Base-by-base conservation (phyloP, 2,113 vertebrate species). In the Ondatra zibethicus region DNA sequence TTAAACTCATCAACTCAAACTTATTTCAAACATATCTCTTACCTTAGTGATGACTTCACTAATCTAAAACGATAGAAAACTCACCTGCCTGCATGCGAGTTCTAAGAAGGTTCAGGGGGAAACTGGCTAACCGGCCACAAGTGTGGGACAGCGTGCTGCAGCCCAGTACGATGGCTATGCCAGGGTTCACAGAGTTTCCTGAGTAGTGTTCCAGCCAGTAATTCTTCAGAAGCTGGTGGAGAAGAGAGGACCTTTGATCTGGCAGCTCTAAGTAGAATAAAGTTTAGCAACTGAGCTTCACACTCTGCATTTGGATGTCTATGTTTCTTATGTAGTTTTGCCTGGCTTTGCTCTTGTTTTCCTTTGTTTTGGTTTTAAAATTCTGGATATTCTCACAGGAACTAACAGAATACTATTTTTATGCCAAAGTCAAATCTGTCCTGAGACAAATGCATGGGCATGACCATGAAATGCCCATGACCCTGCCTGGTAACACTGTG, bases 1-100 rank as follows among this genome's bases (percentile, higher is more conserved):
- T 82, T 50, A 19, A 86, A 93, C 90, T 78, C 12, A 75, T 66
- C 58, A 92, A 77, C 66, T 72, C 80, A 87, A 55, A 72, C n/a
- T 93, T 63, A 95, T 76, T 91, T 85, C 89, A 95, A 94, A 70
- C 23, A 93, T 81, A 88, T 17, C 65, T 92, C 65, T 92, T 82
- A 80, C 58, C n/a, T 94, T 81, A 47, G 25, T 50, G 73, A 86
- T 36, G 50, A 50, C 5, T 47, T 94, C 88, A 82, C 77, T 77
- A 66, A 66, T 36, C 27, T 66, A 66, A 31, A 42, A 31, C 4
- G 17, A 17, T 45, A 55, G 58, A 17, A 25, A 36, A 92, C 98
- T 98, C 98, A 99, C 99, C 99, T 81, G 99, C 99, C 97, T 99
- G 99, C 99, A 99, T 99, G 87, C 99, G 98, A 68, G 99, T 99